Evolutionary conservation across 2,113 vertebrate genomes (phyloP).

Genomic region (Galemys pyrenaicus): DNA sequence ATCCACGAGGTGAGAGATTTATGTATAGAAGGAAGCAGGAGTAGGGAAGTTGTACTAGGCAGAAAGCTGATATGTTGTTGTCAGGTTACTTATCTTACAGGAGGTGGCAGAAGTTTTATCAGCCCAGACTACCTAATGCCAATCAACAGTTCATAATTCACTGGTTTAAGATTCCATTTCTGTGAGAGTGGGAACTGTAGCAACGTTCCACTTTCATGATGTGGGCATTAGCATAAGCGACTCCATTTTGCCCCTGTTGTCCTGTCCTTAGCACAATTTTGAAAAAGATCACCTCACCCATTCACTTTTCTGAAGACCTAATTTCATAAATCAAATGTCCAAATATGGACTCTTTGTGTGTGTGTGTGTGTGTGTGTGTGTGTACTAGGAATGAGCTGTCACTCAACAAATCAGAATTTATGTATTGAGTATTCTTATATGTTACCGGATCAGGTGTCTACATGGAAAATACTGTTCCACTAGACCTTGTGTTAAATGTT

Average conservation of each 20-base stretch:
- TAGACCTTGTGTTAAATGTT: background rate
- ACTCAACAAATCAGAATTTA: slow-evolving; percentile 39
- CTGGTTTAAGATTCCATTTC: slow-evolving; percentile 16
- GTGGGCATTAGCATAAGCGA: background rate
- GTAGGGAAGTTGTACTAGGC: background rate
- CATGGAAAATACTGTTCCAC: background rate
- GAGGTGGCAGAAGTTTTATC: background rate
- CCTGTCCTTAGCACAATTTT: background rate
- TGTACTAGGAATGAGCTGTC: background rate
- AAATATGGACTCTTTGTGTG: background rate
- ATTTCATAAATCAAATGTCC: background rate
- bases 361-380: background rate
- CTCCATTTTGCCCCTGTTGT: background rate
- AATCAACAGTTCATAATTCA: background rate
- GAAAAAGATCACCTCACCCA: background rate
- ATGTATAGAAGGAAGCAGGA: background rate
- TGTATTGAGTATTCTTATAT: slow-evolving; percentile 18
- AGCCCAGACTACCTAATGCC: background rate
- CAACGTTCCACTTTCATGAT: background rate
- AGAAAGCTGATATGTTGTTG: background rate
- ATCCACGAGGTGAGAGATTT: background rate
- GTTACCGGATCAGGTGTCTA: background rate
- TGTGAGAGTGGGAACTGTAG: background rate
- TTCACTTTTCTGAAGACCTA: background rate
- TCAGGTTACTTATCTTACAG: slow-evolving; percentile 6